Conservation (phyloP, 2,113 vertebrate species). For the Labeo rohita region DNA sequence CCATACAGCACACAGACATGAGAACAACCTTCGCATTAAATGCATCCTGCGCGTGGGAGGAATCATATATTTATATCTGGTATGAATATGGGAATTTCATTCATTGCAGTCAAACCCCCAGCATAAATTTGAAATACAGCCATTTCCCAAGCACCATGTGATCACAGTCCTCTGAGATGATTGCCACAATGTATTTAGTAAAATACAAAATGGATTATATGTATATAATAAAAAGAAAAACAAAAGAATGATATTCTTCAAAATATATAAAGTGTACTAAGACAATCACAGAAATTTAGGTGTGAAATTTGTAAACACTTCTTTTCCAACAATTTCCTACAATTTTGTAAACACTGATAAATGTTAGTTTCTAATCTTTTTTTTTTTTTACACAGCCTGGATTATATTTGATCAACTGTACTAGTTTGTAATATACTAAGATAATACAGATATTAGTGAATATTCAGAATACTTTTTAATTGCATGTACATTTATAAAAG, state of each 20-base stretch:
- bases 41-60: not conserved
- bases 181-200: conserved; percentile 59
- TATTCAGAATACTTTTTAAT: conserved; percentile 74
- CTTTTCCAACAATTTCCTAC: conserved; percentile 68
- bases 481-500: conserved; percentile 81
- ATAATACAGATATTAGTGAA: conserved; percentile 76
- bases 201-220: conserved; percentile 55
- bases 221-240: not conserved
- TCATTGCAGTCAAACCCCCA: conserved; percentile 41
- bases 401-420: conserved; percentile 75
- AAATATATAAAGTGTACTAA: conserved; percentile 48
- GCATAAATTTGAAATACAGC: conserved; percentile 58
- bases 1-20: not conserved
- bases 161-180: conserved; percentile 71
- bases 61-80: conserved; percentile 13
- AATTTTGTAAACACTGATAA: conserved; percentile 78
- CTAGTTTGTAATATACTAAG: conserved; percentile 74
- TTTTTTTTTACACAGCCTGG: conserved; percentile 71
- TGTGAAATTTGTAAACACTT: conserved; percentile 77
- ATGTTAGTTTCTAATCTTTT: conserved; percentile 71
- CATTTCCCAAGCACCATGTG: conserved; percentile 61
- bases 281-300: conserved; percentile 62
- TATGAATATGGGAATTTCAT: conserved; percentile 56
- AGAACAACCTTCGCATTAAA: not conserved
- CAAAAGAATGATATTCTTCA: not conserved